Base-by-base conservation (phyloP, 1,140 invertebrate genomes). In the Pseudachorutes palmiensis region DNA sequence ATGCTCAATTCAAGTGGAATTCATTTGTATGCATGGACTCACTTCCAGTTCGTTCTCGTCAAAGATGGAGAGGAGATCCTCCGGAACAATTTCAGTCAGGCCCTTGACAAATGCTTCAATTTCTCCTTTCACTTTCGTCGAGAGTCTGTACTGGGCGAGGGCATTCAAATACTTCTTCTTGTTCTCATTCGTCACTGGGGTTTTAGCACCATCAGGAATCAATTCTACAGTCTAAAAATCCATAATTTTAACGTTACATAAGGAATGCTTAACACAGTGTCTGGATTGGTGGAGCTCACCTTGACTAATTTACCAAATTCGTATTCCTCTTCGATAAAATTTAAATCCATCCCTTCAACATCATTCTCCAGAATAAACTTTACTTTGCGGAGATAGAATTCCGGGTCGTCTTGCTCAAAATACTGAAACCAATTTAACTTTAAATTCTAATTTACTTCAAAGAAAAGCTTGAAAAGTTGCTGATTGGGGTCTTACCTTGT, bases 21-120 rank as follows among this genome's bases (percentile, higher is more conserved):
- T 32, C 24, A 36, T 51, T 32, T n/a, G n/a, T n/a, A n/a, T n/a
- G 29, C 32, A 55, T 12, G 14, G n/a, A 72, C 75, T 78, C 78
- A 94, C 91, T 87, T 97, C 93, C 22, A 96, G 81, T 81, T 97
- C 93, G 80, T 94, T 94, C 80, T 97, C 94, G 80, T 96, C 93
- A 80, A 97, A 96, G 77, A 94, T 94, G 76, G 90, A 91, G 61
- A 96, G 82, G 70, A 97, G 82, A 80, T 94, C 92, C 78, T 94
- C 91, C 1, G 93, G 92, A 30, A 77, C 74, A 73, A 94, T 91
- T 76, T 92, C 87, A 78, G 92, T 91, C 22, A 97, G 83, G 1
- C 93, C 94, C 75, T 88, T 88, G 19, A 94, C 82, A 80, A 96
- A 97, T 67, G 87, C 84, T 75, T 93, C 91, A 16, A 93, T 84